Evolutionary conservation across 2,113 vertebrate genomes (phyloP).

Genomic region (Montifringilla adamsi): DNA sequence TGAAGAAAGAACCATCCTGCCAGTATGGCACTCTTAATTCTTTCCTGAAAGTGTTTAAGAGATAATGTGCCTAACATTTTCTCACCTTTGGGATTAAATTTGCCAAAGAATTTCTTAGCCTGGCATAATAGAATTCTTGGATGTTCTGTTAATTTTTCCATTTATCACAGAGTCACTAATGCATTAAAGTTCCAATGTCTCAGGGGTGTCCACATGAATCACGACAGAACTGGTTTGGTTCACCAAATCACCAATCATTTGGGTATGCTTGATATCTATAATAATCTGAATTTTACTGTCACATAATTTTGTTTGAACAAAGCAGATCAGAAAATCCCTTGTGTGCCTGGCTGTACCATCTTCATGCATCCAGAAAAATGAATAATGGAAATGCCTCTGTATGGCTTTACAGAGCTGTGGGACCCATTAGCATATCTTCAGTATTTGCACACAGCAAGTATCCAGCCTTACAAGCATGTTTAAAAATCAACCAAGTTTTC

Average conservation of each 20-base stretch:
- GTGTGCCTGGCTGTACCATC: not conserved
- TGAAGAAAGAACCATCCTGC: slow-evolving; percentile 82
- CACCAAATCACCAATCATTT: not conserved
- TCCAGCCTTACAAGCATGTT: not conserved
- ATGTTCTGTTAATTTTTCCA: not conserved
- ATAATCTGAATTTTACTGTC: not conserved
- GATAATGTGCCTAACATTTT: not conserved
- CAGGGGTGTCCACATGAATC: not conserved
- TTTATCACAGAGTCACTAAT: fast-evolving
- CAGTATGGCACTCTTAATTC: slow-evolving; percentile 62
- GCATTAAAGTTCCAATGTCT: not conserved
- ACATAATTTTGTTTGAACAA: not conserved
- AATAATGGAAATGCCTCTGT: fast-evolving
- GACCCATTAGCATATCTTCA: not conserved
- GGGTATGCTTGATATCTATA: not conserved
- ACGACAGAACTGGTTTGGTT: not conserved
- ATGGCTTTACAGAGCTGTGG: not conserved
- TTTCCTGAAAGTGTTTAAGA: not conserved
- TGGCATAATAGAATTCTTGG: not conserved
- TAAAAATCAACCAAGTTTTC: not conserved
- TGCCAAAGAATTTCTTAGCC: not conserved
- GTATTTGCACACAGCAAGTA: not conserved
- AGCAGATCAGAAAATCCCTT: not conserved
- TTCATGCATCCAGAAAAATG: not conserved
- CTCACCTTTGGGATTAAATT: not conserved